phyloP scores from a whole-genome alignment of 2,113 vertebrate genomes.

The Microtus oregoni region DNA sequence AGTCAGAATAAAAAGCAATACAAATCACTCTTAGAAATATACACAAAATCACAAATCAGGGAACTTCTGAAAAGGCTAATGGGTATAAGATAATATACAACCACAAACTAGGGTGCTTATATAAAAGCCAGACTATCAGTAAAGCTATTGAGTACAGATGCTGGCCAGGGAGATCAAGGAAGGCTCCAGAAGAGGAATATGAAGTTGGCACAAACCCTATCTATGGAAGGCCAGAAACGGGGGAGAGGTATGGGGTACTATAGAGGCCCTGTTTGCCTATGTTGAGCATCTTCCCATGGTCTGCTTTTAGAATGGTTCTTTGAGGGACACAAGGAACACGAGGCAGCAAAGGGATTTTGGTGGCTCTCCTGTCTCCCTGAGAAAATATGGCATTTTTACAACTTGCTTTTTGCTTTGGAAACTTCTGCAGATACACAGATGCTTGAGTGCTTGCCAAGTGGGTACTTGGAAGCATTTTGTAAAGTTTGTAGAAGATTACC shows the following conservation, averaged over 20 bases:
- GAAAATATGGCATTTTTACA: background rate
- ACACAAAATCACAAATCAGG: background rate
- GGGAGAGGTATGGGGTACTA: background rate
- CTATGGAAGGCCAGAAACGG: background rate
- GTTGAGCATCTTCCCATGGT: background rate
- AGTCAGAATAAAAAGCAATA: slow-evolving; percentile 30
- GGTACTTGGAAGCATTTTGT: background rate
- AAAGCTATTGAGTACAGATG: background rate
- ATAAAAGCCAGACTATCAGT: background rate
- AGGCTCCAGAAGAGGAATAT: background rate
- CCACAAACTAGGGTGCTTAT: background rate
- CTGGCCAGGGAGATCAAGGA: background rate
- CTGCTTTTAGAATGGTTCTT: background rate
- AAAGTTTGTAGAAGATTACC: slow-evolving; percentile 18
- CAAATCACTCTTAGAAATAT: background rate
- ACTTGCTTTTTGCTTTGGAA: background rate
- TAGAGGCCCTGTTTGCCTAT: background rate
- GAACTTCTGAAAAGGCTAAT: background rate
- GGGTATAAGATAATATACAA: background rate
- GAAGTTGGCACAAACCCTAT: background rate
- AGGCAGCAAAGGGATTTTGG: background rate
- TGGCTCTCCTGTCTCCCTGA: background rate
- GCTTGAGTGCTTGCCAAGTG: background rate
- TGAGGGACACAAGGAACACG: background rate
- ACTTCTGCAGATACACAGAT: background rate